Base-by-base conservation (phyloP, 2,113 vertebrate genomes). In the Nesoenas mayeri region DNA sequence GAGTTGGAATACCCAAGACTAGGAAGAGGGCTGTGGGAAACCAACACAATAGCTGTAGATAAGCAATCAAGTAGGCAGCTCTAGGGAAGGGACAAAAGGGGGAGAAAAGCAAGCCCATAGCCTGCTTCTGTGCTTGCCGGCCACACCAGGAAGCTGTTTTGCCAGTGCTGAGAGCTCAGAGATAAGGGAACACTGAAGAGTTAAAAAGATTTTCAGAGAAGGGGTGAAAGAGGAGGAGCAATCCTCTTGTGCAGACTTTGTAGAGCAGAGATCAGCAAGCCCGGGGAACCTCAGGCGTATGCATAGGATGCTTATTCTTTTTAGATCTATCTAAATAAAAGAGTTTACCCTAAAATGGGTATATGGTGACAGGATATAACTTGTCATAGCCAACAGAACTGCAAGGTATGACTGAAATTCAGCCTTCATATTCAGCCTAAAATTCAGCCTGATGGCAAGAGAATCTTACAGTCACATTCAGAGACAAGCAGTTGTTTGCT, bases 211-310 rank as follows among this genome's bases (percentile, higher is more conserved):
- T 84, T 88, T 42, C 73, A 72, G 79, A 66, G 60, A 77, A 88
- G 25, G 14, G 16, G 48, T 17, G 12, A 40, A 80, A 78, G 69
- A 86, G 92, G 86, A 89, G 91, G 79, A 88, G 67, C 67, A 77
- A 20, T 83, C 32, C 42, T 81, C 54, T 42, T 54, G 15, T 53
- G 82, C 54, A 95, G 67, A 61, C 65, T 75, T 93, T 51, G 24
- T 82, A 91, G 71, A 93, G 9, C 67, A 85, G 82, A 79, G 91
- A 88, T 69, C 87, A 78, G 72, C 93, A 88, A 90, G 34, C 34
- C 83, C 47, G 61, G 53, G 58, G 72, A 93, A 72, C 44, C 28
- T 72, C 54, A 69, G 53, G 24, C 50, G 19, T 74, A 51, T 48
- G 36, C 50, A 70, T 22, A 58, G 58, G 36, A 78, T 79, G 42